A percentile compares a stretch with the other conserved stretches of the same genome.
phyloP scores from a whole-genome alignment of 2,888 invertebrate species.

The Cephus spinipes region DNA sequence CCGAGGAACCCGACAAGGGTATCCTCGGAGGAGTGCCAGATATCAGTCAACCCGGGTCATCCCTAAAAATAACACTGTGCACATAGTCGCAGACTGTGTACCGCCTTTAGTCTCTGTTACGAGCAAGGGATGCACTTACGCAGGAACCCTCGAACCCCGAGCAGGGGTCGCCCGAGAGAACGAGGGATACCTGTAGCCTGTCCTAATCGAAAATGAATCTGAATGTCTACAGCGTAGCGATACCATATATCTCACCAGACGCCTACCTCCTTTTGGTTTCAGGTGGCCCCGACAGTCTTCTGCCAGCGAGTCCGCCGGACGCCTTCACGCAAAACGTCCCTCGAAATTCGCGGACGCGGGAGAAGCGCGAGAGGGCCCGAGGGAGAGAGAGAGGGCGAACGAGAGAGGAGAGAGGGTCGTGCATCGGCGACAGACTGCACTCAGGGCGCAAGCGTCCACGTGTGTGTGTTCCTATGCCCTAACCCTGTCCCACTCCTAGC shows the following conservation, averaged over 20 bases:
- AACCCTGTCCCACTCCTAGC: conserved; percentile 40
- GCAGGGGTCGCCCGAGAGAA: background rate
- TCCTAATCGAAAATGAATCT: background rate
- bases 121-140: background rate
- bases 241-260: background rate
- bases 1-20: background rate
- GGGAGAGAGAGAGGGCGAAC: conserved; percentile 14
- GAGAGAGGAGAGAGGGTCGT: conserved; percentile 25
- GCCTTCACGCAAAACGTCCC: background rate
- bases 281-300: conserved; percentile 10
- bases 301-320: conserved; percentile 5
- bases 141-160: background rate
- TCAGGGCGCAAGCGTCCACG: conserved; percentile 54
- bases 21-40: background rate
- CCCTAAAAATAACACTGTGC: background rate
- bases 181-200: background rate
- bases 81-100: background rate
- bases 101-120: background rate
- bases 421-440: conserved; percentile 45
- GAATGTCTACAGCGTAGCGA: background rate
- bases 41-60: background rate
- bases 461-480: conserved; percentile 48
- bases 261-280: conserved; percentile 11
- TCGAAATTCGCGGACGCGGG: conserved; percentile 11
- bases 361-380: conserved; percentile 28